A percentile compares a stretch with the other conserved stretches of the same genome.
These are phyloP conservation scores for Passerina amoena DNA, from an alignment of 2,113 vertebrate genomes.

Conservation along the genomic window DNA sequence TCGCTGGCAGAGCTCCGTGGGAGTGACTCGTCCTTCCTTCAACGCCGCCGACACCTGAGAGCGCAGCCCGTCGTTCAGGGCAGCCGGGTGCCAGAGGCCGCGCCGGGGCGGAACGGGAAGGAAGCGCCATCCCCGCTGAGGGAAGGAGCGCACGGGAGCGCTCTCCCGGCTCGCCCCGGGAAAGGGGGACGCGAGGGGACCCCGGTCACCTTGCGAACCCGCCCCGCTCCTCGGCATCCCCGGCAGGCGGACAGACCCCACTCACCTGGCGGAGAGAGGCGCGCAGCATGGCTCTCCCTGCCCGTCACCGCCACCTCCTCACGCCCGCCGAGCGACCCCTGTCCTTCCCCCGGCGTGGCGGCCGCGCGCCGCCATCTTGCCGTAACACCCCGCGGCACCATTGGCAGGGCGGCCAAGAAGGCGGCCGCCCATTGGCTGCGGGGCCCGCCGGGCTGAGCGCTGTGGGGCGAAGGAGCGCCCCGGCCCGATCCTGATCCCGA, in stretches of 20 bases:
- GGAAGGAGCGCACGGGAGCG: background rate
- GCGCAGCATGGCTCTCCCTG: conserved; percentile 73
- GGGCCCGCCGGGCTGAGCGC: background rate
- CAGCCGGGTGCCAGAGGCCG: background rate
- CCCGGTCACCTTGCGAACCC: background rate
- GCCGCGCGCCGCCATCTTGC: conserved; percentile 71
- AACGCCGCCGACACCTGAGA: conserved; percentile 85
- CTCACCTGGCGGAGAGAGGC: conserved; percentile 86
- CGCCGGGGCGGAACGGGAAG: rapidly evolving
- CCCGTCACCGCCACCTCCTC: background rate
- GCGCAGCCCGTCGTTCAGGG: background rate
- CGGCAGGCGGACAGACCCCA: background rate
- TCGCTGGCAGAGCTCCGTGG: conserved; percentile 87
- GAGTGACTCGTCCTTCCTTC: conserved; percentile 81
- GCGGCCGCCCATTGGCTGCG: conserved; percentile 71
- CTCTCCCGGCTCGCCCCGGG: background rate
- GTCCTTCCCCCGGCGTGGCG: rapidly evolving
- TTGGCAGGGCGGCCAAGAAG: conserved; percentile 73
- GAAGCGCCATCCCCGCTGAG: background rate
- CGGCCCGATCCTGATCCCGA: rapidly evolving
- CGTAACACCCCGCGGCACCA: conserved; percentile 48
- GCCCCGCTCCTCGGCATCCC: rapidly evolving
- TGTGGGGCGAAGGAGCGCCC: rapidly evolving
- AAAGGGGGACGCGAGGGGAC: rapidly evolving
- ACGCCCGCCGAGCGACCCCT: rapidly evolving